These are phyloP conservation scores for Galago senegalensis DNA, from an alignment of 2,797 vertebrate genomes.

Conservation along the genomic window DNA sequence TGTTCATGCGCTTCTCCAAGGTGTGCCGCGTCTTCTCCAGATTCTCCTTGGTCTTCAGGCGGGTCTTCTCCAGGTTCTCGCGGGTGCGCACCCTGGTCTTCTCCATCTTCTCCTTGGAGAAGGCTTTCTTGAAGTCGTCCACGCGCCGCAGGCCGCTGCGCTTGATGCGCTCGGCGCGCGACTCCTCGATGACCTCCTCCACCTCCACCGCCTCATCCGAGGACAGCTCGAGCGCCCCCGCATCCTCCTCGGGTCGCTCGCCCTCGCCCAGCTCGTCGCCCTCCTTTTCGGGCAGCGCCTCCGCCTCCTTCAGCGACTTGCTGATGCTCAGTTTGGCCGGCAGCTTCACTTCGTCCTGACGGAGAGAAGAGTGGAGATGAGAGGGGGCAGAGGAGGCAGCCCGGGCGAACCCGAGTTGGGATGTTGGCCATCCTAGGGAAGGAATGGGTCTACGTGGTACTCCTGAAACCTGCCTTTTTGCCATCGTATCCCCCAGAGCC, in stretches of 20 bases:
- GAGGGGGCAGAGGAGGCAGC: not conserved
- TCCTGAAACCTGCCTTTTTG: not conserved
- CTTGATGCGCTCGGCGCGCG: constrained; percentile 96
- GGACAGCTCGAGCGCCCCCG: constrained; percentile 90
- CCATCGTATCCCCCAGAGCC: not conserved
- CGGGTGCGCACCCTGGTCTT: constrained; percentile 96
- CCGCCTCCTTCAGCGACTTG: constrained; percentile 92
- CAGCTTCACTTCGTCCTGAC: constrained; percentile 96
- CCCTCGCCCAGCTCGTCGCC: constrained; percentile 89
- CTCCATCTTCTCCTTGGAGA: constrained; percentile 99
- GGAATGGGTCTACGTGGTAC: not conserved
- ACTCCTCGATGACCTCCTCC: constrained; percentile 97
- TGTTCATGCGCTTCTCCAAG: constrained; percentile 97
- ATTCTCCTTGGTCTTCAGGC: constrained; percentile 94
- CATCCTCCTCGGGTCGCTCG: constrained; percentile 92
- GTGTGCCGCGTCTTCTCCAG: constrained; percentile 97
- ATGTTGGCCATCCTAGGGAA: no score
- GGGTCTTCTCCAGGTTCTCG: constrained; percentile 96
- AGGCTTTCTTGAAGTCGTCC: constrained; percentile 97
- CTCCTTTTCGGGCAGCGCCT: constrained; percentile 89
- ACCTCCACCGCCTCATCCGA: constrained; percentile 97
- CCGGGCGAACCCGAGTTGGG: not conserved
- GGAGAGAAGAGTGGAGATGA: constrained; percentile 75
- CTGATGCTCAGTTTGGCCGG: constrained; percentile 95
- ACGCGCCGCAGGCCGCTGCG: constrained; percentile 95